Evolutionary conservation across 2,797 vertebrate genomes (phyloP).

Genomic region (Danio choprae): DNA sequence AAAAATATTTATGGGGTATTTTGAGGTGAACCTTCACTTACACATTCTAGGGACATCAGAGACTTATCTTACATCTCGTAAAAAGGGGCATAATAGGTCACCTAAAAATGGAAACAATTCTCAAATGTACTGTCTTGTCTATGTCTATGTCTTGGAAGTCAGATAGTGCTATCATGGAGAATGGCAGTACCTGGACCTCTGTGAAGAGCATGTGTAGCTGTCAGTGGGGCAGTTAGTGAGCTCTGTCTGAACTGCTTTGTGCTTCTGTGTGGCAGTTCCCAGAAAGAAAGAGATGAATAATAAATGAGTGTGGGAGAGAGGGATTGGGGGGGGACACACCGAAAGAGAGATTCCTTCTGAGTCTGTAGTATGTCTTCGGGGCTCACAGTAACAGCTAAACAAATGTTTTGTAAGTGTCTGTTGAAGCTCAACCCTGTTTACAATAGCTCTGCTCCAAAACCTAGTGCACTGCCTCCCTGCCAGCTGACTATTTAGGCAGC

Average conservation of each 20-base stretch:
- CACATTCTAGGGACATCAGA: too few relatives aligned
- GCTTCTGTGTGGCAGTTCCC: conserved; percentile 21
- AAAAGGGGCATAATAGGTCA: too few relatives aligned
- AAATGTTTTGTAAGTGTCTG: conserved; percentile 36
- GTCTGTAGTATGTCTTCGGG: conserved; percentile 27
- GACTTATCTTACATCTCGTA: too few relatives aligned
- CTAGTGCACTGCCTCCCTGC: neutral
- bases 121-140: too few relatives aligned
- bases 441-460: conserved; percentile 17
- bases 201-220: conserved; percentile 30
- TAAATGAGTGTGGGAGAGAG: conserved; percentile 26
- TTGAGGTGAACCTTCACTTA: too few relatives aligned
- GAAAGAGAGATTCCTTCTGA: conserved; percentile 20
- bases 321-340: neutral
- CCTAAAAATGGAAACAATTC: neutral
- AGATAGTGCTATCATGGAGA: neutral
- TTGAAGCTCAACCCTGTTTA: conserved; percentile 12
- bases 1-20: too few relatives aligned
- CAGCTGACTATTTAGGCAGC: neutral
- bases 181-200: neutral
- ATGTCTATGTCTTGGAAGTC: neutral
- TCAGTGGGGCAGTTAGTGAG: conserved; percentile 26
- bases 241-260: conserved; percentile 13
- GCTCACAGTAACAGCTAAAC: conserved; percentile 22
- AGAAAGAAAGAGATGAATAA: conserved; percentile 29